These are phyloP conservation scores for Aradophagus sp. DNA, from an alignment of 1,140 invertebrate genomes.

Conservation along the genomic window DNA sequence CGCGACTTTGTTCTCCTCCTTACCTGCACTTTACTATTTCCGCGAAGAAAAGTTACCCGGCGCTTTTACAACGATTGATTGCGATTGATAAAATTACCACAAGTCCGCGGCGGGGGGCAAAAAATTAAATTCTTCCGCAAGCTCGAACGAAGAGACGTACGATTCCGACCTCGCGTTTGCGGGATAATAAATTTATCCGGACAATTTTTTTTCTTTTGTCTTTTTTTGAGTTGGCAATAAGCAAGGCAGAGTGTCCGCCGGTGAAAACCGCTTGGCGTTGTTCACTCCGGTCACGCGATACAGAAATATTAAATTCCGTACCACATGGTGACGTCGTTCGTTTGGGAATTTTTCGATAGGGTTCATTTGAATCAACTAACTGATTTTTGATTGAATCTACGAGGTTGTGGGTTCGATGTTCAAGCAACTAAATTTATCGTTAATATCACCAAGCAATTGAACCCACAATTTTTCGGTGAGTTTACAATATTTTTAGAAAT, in stretches of 20 bases:
- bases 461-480: no score
- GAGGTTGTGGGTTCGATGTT: no score
- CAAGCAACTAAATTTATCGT: no score
- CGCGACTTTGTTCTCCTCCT: no score
- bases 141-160: background rate
- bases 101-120: no score
- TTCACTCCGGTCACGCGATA: conserved; percentile 66
- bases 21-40: background rate
- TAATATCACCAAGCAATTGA: no score
- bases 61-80: no score
- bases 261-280: conserved; percentile 29
- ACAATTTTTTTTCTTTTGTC: no score
- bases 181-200: conserved; percentile 18
- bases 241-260: conserved; percentile 24
- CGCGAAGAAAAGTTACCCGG: background rate
- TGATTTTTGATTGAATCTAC: no score
- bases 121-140: conserved; percentile 4
- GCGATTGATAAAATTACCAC: conserved; percentile 6
- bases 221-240: conserved; percentile 29
- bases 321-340: conserved; percentile 56
- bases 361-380: no score
- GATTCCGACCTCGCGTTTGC: conserved; percentile 2
- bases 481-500: no score
- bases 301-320: conserved; percentile 58
- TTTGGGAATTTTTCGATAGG: no score